A percentile compares a stretch with the other conserved stretches of the same genome.
phyloP scores from a whole-genome alignment of 35 echinoderm and acorn worm genomes.

The Stichopus chloronotus region DNA sequence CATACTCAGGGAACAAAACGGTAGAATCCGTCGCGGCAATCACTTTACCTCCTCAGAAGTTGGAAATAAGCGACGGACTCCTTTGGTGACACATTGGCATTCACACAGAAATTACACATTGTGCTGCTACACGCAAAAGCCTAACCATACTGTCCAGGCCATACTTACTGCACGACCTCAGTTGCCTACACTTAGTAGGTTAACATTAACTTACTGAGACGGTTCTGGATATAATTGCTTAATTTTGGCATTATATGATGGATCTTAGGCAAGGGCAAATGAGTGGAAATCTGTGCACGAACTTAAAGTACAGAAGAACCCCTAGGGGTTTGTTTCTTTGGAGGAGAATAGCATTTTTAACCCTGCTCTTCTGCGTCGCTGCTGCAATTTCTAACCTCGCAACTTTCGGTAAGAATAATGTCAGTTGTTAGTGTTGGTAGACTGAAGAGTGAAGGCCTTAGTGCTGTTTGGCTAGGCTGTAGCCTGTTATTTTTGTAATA shows the following conservation, averaged over 20 bases:
- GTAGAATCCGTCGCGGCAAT: too few species aligned
- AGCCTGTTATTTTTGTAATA: neutral
- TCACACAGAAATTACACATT: too few species aligned
- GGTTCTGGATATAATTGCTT: neutral
- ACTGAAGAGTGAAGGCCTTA: neutral
- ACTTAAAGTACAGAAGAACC: constrained; percentile 35
- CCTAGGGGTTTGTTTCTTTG: constrained; percentile 9
- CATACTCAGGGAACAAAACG: too few species aligned
- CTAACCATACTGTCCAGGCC: too few species aligned
- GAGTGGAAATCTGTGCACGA: constrained; percentile 10
- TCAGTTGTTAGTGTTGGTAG: neutral
- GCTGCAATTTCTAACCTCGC: constrained; percentile 16
- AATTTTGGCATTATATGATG: neutral
- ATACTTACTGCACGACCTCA: too few species aligned
- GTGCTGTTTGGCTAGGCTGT: neutral
- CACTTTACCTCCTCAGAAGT: too few species aligned
- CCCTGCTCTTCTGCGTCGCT: constrained; percentile 20
- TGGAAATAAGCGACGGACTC: too few species aligned
- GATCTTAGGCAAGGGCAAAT: constrained; percentile 25
- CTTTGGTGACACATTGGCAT: too few species aligned
- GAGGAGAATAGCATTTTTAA: constrained; percentile 34
- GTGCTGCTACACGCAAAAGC: too few species aligned
- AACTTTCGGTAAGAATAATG: constrained; percentile 32
- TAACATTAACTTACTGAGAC: too few species aligned
- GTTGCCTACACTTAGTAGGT: too few species aligned